Conservation (phyloP, 92 coral and sea anemone genomes). For the Pocillopora meandrina region DNA sequence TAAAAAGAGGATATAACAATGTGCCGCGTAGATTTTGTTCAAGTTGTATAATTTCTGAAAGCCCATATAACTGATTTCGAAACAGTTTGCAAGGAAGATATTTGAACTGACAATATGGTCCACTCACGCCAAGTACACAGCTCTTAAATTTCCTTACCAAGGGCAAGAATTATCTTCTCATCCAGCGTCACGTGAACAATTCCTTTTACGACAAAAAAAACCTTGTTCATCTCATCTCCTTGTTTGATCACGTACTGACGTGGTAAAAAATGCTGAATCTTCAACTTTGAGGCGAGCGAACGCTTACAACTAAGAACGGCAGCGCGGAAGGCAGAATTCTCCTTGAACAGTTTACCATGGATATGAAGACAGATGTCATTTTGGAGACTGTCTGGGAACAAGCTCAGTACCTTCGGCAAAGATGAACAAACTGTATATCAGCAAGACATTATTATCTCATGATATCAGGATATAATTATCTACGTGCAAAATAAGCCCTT, state of each 20-base stretch:
- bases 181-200: constrained; percentile 69
- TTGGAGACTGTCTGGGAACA: constrained; percentile 92
- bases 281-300: constrained; percentile 83
- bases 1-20: too few relatives aligned
- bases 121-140: too few relatives aligned
- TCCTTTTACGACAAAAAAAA: constrained; percentile 87
- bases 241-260: constrained; percentile 89
- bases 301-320: constrained; percentile 90
- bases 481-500: too few relatives aligned
- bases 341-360: constrained; percentile 72
- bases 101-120: too few relatives aligned
- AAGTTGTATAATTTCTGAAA: too few relatives aligned
- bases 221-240: constrained; percentile 87
- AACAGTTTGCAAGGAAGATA: neutral
- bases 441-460: neutral
- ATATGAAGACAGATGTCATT: constrained; percentile 90
- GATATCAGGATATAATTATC: too few relatives aligned
- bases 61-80: neutral
- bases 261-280: constrained; percentile 76
- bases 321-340: constrained; percentile 77
- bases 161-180: constrained; percentile 65
- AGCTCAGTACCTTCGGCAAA: constrained; percentile 64
- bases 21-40: too few relatives aligned
- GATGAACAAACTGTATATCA: neutral
- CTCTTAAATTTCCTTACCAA: constrained; percentile 61